Base-by-base conservation (phyloP, 1,140 invertebrate species). In the Aphis craccivora region DNA sequence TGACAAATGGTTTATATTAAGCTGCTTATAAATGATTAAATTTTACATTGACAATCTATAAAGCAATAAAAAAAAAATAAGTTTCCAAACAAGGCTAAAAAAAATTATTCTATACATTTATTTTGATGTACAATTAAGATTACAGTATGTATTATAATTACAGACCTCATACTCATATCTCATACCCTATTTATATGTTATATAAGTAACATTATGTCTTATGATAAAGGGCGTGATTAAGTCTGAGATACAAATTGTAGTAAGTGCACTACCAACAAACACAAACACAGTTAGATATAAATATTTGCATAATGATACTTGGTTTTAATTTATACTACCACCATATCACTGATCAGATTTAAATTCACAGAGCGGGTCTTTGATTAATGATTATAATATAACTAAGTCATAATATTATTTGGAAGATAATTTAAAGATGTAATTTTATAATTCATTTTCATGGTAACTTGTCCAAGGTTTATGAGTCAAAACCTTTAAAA, bases 361-460 rank as follows among this genome's bases (percentile, higher is more conserved):
- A 45, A 45, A 51, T 51, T 51, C 2, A 51, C 48, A 51, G 14
- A 51, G 18, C 18, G 18, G 48, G 1, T 51, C 14, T 51, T 3
- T 18, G 18, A 18, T 51, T 51, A 51, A 18, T 18, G 18, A 18
- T 51, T 51, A 51, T 51, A 51, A 76, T 76, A n/a, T n/a, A n/a
- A 76, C 60, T 14, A 76, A n/a, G 5, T n/a, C n/a, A n/a, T 67
- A n/a, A 76, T 67, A 76, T n/a, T 67, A 67, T 67, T 67, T 67
- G 60, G 30, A 67, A 67, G 60, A 67, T 67, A 76, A 76, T 76
- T 76, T 76, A 23, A n/a, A 18, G 60, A 76, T 76, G 11, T 76
- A n/a, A 76, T n/a, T 67, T 67, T 67, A 60, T 67, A 67, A 67
- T 67, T 67, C 60, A 67, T n/a, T 76, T 76, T 76, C n/a, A 76